Conservation (phyloP, 2,888 invertebrate species). For the Lasioglossum morio region DNA sequence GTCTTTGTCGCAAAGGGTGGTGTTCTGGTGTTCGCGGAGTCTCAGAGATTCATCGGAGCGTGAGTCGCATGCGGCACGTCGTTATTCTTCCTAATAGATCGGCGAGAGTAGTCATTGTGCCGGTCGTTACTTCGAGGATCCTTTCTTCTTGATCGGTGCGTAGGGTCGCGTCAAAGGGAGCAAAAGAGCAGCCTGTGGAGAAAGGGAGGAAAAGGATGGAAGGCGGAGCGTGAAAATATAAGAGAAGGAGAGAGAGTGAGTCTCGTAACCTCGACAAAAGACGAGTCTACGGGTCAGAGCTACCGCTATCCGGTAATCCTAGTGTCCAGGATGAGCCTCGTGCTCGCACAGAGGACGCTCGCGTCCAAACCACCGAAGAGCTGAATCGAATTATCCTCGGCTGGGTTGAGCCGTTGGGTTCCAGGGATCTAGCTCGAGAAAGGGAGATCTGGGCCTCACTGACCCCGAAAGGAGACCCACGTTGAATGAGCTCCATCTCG, state of each 20-base stretch:
- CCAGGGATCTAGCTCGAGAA: constrained; percentile 18
- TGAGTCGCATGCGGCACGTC: constrained; percentile 64
- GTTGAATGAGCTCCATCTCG: constrained; percentile 62
- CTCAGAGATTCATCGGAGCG: constrained; percentile 45
- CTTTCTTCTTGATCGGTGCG: constrained; percentile 43
- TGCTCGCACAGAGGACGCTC: constrained; percentile 58
- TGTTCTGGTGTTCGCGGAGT: constrained; percentile 33
- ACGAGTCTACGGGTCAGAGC: constrained; percentile 33
- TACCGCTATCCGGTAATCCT: constrained; percentile 59
- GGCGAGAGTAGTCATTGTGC: constrained; percentile 76
- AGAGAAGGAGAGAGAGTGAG: neutral
- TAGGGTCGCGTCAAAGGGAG: constrained; percentile 30
- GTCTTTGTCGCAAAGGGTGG: constrained; percentile 15
- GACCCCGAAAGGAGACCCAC: constrained; percentile 54
- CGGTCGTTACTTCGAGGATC: constrained; percentile 67
- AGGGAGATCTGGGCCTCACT: constrained; percentile 7
- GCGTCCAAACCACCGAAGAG: constrained; percentile 61
- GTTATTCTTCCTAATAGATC: constrained; percentile 81
- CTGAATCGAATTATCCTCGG: constrained; percentile 80
- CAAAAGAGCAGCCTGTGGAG: constrained; percentile 49
- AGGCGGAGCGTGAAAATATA: neutral
- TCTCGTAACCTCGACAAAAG: constrained; percentile 64
- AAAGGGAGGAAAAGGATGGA: constrained; percentile 8
- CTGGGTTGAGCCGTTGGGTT: constrained; percentile 69
- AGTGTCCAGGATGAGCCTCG: constrained; percentile 62